phyloP scores from a whole-genome alignment of 2,113 vertebrate genomes.

The Poeciliopsis prolifica region DNA sequence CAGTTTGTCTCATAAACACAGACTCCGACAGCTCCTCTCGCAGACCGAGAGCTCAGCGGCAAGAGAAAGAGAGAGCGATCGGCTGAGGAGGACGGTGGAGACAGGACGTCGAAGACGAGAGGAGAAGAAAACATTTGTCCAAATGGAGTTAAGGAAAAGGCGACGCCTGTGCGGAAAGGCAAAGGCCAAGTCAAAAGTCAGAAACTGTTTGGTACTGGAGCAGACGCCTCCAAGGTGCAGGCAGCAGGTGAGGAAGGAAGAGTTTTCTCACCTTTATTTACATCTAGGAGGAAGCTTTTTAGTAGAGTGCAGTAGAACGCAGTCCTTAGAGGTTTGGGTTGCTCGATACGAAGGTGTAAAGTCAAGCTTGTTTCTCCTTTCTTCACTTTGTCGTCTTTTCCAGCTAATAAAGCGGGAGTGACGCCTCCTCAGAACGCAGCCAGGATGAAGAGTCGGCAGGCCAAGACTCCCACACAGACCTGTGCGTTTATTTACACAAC shows the following conservation, averaged over 20 bases:
- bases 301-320: too few relatives aligned
- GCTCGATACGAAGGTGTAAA: not conserved
- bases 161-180: conserved; percentile 63
- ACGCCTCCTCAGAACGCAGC: conserved; percentile 46
- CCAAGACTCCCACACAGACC: conserved; percentile 66
- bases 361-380: not conserved
- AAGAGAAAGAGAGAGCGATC: conserved; percentile 72
- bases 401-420: conserved; percentile 44
- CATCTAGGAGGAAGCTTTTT: too few relatives aligned
- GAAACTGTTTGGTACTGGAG: conserved; percentile 59
- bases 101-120: conserved; percentile 1
- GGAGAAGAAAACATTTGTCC: conserved; percentile 73
- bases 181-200: conserved; percentile 57
- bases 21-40: conserved; percentile 37
- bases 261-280: not conserved
- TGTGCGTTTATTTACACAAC: conserved; percentile 52
- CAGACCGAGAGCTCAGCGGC: conserved; percentile 43
- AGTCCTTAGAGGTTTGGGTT: too few relatives aligned
- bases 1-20: conserved; percentile 12
- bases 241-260: conserved; percentile 39
- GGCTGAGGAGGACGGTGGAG: conserved; percentile 8
- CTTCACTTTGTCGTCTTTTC: not conserved
- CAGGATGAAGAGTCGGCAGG: conserved; percentile 60
- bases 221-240: conserved; percentile 25
- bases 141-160: conserved; percentile 48